Conservation (phyloP, 2,888 invertebrate species). For the Tineola bisselliella region DNA sequence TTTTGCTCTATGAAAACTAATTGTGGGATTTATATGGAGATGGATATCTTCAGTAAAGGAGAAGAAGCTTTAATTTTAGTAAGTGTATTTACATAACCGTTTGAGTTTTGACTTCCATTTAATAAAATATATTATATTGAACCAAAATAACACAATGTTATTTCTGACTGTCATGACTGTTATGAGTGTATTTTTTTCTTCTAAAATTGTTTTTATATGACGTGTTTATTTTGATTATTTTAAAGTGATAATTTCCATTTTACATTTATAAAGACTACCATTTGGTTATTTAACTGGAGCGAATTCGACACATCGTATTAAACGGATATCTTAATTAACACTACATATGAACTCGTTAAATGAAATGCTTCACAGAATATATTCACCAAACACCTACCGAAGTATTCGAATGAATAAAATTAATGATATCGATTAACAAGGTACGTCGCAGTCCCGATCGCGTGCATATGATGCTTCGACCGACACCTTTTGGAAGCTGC, state of each 20-base stretch:
- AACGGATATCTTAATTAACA: conserved; percentile 9
- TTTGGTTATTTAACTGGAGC: neutral
- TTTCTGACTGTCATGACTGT: too few relatives aligned
- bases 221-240: too few relatives aligned
- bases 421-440: conserved; percentile 57
- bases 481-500: conserved; percentile 52
- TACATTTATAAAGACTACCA: neutral
- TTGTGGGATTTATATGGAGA: neutral
- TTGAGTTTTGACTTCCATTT: too few relatives aligned
- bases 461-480: conserved; percentile 52
- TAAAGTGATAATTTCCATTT: too few relatives aligned
- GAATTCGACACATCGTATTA: conserved; percentile 1
- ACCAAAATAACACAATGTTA: too few relatives aligned
- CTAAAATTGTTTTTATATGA: too few relatives aligned
- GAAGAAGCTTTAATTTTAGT: neutral
- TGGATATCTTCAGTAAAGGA: neutral
- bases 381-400: conserved; percentile 1
- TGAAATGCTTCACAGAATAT: conserved; percentile 4
- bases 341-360: conserved; percentile 9
- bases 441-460: conserved; percentile 38
- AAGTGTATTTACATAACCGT: neutral
- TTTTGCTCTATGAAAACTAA: conserved; percentile 6
- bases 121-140: too few relatives aligned
- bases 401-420: conserved; percentile 51
- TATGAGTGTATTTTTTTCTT: too few relatives aligned